Evolutionary conservation across 2,797 vertebrate genomes (phyloP).

Genomic region (Agapornis canus): DNA sequence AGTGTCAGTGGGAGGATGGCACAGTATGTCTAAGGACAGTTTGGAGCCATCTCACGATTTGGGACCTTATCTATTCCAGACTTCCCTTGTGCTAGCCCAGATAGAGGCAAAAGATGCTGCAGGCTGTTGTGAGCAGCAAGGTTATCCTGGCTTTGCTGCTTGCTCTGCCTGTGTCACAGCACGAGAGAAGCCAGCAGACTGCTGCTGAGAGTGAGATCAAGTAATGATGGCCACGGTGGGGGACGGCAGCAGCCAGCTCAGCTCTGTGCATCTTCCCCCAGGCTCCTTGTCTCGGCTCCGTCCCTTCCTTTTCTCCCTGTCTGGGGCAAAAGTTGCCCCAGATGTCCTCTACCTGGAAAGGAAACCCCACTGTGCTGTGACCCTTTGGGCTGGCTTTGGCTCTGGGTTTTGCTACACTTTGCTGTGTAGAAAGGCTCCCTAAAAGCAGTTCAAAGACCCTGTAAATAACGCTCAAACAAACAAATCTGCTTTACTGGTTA

Average conservation of each 20-base stretch:
- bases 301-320: background rate
- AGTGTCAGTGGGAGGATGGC: background rate
- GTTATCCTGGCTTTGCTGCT: conserved; percentile 32
- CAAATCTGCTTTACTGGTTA: background rate
- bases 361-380: background rate
- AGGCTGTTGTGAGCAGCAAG: conserved; percentile 6
- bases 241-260: background rate
- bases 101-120: background rate
- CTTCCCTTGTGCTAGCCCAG: background rate
- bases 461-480: background rate
- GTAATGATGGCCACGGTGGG: background rate
- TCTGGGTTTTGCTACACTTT: background rate
- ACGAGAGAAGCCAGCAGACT: background rate
- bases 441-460: background rate
- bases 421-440: background rate
- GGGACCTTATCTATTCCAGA: background rate
- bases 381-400: background rate
- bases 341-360: background rate
- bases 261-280: background rate
- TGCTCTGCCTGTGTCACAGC: background rate
- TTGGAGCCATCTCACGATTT: background rate
- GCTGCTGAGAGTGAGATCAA: background rate
- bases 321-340: background rate
- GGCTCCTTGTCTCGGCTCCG: background rate
- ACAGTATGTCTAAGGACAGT: background rate